These are phyloP conservation scores for Micronycteris hirsuta DNA, from an alignment of 2,113 vertebrate species.

Conservation along the genomic window DNA sequence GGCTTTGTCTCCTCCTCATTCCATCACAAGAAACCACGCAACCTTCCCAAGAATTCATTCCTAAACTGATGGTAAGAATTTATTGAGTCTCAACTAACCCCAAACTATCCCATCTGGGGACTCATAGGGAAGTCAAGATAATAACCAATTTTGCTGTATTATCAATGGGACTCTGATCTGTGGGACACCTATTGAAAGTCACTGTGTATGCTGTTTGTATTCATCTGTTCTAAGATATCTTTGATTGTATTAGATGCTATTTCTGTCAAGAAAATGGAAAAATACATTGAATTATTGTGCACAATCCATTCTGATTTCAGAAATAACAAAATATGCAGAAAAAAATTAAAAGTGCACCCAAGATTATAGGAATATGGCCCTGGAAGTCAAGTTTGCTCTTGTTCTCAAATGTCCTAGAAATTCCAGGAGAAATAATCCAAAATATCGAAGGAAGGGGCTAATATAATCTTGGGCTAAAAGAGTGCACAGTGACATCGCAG, in stretches of 20 bases:
- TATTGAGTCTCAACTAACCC: neutral
- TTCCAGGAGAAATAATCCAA: neutral
- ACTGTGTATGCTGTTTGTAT: neutral
- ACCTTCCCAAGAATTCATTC: neutral
- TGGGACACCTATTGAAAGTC: neutral
- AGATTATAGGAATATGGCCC: neutral
- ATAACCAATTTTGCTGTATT: neutral
- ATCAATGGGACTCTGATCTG: neutral
- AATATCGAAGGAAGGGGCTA: neutral
- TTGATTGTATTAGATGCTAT: neutral
- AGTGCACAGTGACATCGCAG: neutral
- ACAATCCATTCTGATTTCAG: neutral
- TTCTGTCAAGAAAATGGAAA: neutral
- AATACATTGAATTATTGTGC: neutral
- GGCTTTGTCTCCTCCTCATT: neutral
- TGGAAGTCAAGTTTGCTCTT: neutral
- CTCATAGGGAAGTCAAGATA: neutral
- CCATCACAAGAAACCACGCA: neutral
- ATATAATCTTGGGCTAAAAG: neutral
- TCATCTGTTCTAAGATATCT: neutral
- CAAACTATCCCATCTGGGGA: neutral
- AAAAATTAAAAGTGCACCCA: neutral
- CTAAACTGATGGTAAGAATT: neutral
- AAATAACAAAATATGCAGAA: neutral
- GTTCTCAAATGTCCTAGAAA: neutral